Base-by-base conservation (phyloP, 2,113 vertebrate species). In the Parotia lawesii region DNA sequence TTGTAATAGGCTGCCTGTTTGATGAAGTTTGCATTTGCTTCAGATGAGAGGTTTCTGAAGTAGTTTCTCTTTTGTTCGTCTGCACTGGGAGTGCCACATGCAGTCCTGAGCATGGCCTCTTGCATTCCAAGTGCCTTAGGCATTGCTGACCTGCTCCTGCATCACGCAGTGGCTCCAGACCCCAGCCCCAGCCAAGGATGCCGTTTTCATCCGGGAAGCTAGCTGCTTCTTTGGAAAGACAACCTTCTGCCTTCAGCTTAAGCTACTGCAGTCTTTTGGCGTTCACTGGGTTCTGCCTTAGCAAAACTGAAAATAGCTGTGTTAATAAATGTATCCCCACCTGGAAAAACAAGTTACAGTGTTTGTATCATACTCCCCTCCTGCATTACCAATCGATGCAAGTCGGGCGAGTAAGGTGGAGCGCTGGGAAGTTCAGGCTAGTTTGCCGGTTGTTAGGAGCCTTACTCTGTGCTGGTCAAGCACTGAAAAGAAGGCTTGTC, bases 51-150 rank as follows among this genome's bases (percentile, higher is more conserved):
- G 27, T 67, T 86, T 85, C 45, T 95, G 54, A 89, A 80, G 87
- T 93, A 70, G 64, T 77, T 62, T 60, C 44, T 75, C 1, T 42
- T 77, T 79, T 38, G 24, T 77, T 94, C 23, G 58, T 84, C 48
- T 87, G 22, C 45, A 27, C 44, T 61, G 76, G 93, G 80, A 88
- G 56, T 67, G 69, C 28, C 28, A 15, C 40, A 35, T 54, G 47
- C 12, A 80, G 83, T 90, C 42, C 56, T 81, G 78, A 85, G 27
- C 2, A 4, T 33, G 61, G 54, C 28, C 69, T 66, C 60, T 85
- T 88, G 71, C 89, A 92, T 97, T 96, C 89, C 87, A 92, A 15
- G 53, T 64, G 38, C 18, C 4, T 93, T 67, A 87, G 23, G 9
- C 69, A 44, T 66, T 85, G 44, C 38, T 85, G 67, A 89, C 70